Base-by-base conservation (phyloP, 2,888 invertebrate species). In the Lepidochrysops patricia region DNA sequence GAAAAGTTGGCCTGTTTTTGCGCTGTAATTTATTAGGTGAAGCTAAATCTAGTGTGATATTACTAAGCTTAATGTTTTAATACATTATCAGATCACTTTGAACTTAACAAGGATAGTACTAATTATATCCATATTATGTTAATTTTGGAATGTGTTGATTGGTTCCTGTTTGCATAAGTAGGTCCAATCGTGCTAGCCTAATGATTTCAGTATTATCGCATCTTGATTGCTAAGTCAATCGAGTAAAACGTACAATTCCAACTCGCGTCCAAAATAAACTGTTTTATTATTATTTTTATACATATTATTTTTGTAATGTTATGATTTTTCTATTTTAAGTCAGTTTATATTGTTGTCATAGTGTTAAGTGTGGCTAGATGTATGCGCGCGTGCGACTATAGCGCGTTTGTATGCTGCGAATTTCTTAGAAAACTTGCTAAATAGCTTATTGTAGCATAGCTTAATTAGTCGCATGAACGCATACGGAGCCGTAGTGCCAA, bases 401-500 rank as follows among this genome's bases (percentile, higher is more conserved):
- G 29, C 9, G 1, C 15, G 7, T 7, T 15, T 43, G n/a, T n/a
- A n/a, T n/a, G n/a, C n/a, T 43, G 15, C 7, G 6, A 15, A 43
- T 9, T 0, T 43, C 19, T 43, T 43, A 43, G 43, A 15, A 19
- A 9, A 43, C 43, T 19, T 19, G 19, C 19, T 23, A 19, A 9
- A 5, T 9, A 0, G 43, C 43, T 19, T 43, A 43, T 7, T 19
- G 43, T 43, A 19, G 19, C 43, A 43, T 4, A 37, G 19, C 43
- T 19, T n/a, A 43, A 4, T 12, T 15, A 37, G 15, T 43, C 43
- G 43, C 12, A 12, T 9, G 19, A 19, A 43, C 43, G 43, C 43
- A 43, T 43, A 23, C 43, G 12, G n/a, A 7, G 13, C 19, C 19
- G 43, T 43, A 43, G 84, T 86, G 85, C 84, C 86, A 84, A 84